Conservation (phyloP, 2,113 vertebrate genomes). For the Leucopternis melanops region DNA sequence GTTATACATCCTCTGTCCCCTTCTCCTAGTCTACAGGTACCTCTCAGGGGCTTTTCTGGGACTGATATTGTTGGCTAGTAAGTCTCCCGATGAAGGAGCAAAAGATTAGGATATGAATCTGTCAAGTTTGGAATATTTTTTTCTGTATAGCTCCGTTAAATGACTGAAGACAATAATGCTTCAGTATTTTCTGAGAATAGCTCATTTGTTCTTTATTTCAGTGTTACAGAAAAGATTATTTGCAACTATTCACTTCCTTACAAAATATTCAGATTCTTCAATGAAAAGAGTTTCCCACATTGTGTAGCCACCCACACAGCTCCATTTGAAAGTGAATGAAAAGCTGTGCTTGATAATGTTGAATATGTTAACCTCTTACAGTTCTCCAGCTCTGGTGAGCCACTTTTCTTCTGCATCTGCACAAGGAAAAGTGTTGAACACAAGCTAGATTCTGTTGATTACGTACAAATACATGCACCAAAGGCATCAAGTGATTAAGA, state of each 20-base stretch:
- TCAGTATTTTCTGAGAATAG: constrained; percentile 84
- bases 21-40: background rate
- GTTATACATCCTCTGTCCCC: too few relatives aligned
- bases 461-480: background rate
- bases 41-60: background rate
- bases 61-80: background rate
- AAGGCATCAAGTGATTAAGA: background rate
- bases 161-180: constrained; percentile 64
- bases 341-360: constrained; percentile 58
- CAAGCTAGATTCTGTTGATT: background rate
- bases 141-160: constrained; percentile 59
- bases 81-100: constrained; percentile 42
- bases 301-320: constrained; percentile 83
- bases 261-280: constrained; percentile 86
- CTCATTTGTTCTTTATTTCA: constrained; percentile 81
- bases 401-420: constrained; percentile 44
- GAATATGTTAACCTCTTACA: constrained; percentile 64
- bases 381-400: constrained; percentile 47
- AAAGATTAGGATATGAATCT: constrained; percentile 75
- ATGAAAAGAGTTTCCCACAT: constrained; percentile 89
- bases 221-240: constrained; percentile 85
- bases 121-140: constrained; percentile 76
- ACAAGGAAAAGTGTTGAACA: background rate
- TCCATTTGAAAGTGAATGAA: constrained; percentile 70
- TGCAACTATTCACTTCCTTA: constrained; percentile 89